Conservation (phyloP, 2,888 invertebrate genomes). For the Sclerodermus sp. region DNA sequence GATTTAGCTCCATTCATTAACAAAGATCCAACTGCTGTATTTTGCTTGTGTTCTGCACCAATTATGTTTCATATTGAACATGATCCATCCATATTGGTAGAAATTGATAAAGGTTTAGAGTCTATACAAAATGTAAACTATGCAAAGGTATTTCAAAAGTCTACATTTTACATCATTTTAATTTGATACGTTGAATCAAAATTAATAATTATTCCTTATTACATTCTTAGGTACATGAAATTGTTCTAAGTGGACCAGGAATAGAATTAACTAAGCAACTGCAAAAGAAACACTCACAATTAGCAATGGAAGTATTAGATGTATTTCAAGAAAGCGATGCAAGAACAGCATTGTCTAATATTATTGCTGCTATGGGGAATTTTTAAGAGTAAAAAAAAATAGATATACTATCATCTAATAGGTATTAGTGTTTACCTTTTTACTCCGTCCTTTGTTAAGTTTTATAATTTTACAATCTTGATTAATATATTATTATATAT, state of each 20-base stretch:
- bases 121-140: constrained; percentile 71
- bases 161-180: constrained; percentile 1
- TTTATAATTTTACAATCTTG: constrained; percentile 15
- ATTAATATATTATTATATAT: background rate
- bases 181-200: background rate
- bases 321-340: constrained; percentile 82
- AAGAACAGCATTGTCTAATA: constrained; percentile 80
- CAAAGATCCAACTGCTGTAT: constrained; percentile 61
- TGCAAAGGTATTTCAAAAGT: constrained; percentile 53
- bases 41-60: constrained; percentile 79
- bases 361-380: constrained; percentile 83
- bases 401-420: too few relatives aligned
- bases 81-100: constrained; percentile 69
- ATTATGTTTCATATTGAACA: constrained; percentile 79
- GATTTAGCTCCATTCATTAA: constrained; percentile 76
- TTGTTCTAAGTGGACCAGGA: constrained; percentile 70
- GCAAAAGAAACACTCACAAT: constrained; percentile 74
- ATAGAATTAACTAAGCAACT: constrained; percentile 73
- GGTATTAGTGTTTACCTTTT: too few relatives aligned
- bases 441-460: constrained; percentile 31
- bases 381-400: constrained; percentile 49
- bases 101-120: constrained; percentile 70
- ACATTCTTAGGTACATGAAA: constrained; percentile 60
- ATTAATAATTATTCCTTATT: background rate
- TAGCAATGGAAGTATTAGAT: constrained; percentile 74